Base-by-base conservation (phyloP, 1,140 invertebrate genomes). In the Leptinotarsa defecta region DNA sequence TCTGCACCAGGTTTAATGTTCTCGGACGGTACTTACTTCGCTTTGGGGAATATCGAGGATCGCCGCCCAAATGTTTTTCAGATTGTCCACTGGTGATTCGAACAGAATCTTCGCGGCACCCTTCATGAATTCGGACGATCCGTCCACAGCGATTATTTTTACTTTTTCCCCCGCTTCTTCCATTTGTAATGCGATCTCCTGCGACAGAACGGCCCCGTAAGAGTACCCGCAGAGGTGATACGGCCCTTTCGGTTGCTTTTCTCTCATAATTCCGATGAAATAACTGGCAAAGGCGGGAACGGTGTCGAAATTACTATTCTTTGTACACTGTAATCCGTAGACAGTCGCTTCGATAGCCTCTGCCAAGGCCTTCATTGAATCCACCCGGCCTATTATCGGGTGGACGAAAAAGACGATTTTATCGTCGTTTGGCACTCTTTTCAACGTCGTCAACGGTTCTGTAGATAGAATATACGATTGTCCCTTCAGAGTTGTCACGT, bases 201-300 rank as follows among this genome's bases (percentile, higher is more conserved):
- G 69, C 13, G 8, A 63, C 20, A 78, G 24, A 52, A 11, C 11
- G 19, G 63, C 48, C 48, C 77, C 77, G 63, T 61, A 78, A 2
- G 77, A 78, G 62, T 78, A 78, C 4, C 77, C 77, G n/a, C 74
- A 75, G 2, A 78, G 20, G 20, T 15, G 64, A 11, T 78, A 78
- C 5, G 74, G 70, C 0, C 77, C 77, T 19, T 48, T 63, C 4
- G 57, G 57, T 73, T 78, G 74, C 8, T 70, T 71, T 1, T n/a
- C 27, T 64, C 57, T 75, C 2, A 78, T 65, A 15, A 52, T 19
- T 11, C 73, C 43, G 4, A 73, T 27, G 48, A 67, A 75, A 61
- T 67, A 52, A 24, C 13, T 64, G 1, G 74, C 71, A 13, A 62
- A 70, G n/a, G 17, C 24, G 15, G n/a, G 27, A 4, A 78, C 63